A percentile compares a stretch with the other conserved stretches of the same genome.
These are phyloP conservation scores for Cephalotes varians DNA, from an alignment of 2,888 invertebrate species.

Conservation along the genomic window DNA sequence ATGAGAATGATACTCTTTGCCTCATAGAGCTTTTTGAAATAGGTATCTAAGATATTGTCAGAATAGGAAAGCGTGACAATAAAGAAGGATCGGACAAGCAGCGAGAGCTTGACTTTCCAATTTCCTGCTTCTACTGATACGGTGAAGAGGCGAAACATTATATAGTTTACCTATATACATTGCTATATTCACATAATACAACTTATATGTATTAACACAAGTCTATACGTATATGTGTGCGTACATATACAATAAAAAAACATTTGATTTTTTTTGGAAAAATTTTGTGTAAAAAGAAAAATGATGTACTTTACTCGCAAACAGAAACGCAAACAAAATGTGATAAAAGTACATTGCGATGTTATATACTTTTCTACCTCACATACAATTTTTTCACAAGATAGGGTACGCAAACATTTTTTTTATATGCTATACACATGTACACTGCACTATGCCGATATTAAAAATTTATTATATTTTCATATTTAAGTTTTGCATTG, in stretches of 20 bases:
- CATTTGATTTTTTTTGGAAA: background rate
- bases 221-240: background rate
- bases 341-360: background rate
- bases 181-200: too few species aligned
- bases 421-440: background rate
- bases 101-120: slow-evolving; percentile 46
- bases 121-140: slow-evolving; percentile 27
- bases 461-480: background rate
- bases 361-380: background rate
- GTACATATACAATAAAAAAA: background rate
- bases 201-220: background rate
- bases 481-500: background rate
- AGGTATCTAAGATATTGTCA: slow-evolving; percentile 42
- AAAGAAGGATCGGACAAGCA: slow-evolving; percentile 28
- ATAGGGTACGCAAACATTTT: background rate
- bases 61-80: slow-evolving; percentile 24
- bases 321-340: background rate
- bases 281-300: background rate
- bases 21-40: background rate
- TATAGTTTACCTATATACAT: background rate
- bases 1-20: background rate
- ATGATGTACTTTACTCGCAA: background rate
- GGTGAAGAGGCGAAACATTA: slow-evolving; percentile 9
- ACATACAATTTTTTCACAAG: background rate
- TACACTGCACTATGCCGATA: background rate